Evolutionary conservation across 2,113 vertebrate species (phyloP).

Genomic region (Gavia stellata): DNA sequence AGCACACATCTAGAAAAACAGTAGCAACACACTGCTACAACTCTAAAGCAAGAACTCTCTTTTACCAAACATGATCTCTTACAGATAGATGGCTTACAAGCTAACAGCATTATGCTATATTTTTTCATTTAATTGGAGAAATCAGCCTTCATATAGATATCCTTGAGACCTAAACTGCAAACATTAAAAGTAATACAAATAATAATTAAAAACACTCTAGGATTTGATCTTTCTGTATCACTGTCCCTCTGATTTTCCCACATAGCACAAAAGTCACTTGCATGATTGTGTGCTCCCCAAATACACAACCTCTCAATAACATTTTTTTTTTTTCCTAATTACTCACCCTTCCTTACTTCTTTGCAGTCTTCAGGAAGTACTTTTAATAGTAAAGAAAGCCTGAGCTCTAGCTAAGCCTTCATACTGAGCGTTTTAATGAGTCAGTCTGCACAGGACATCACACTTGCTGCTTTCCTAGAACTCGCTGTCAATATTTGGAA

Average conservation of each 20-base stretch:
- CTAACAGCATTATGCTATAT: background rate
- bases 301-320: background rate
- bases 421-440: background rate
- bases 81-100: background rate
- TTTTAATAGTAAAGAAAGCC: background rate
- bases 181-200: background rate
- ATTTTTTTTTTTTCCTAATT: background rate
- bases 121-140: background rate
- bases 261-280: background rate
- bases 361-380: background rate
- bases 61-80: background rate
- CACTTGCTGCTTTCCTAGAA: background rate
- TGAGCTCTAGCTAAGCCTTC: background rate
- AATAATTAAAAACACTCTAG: background rate
- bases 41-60: background rate
- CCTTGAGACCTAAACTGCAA: background rate
- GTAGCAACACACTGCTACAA: background rate
- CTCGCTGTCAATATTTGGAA: background rate
- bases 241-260: background rate
- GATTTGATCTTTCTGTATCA: background rate
- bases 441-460: background rate
- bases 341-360: background rate
- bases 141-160: background rate
- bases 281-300: background rate
- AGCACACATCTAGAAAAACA: background rate